Base-by-base conservation (phyloP, 2,113 vertebrate species). In the Pseudopipra pipra region DNA sequence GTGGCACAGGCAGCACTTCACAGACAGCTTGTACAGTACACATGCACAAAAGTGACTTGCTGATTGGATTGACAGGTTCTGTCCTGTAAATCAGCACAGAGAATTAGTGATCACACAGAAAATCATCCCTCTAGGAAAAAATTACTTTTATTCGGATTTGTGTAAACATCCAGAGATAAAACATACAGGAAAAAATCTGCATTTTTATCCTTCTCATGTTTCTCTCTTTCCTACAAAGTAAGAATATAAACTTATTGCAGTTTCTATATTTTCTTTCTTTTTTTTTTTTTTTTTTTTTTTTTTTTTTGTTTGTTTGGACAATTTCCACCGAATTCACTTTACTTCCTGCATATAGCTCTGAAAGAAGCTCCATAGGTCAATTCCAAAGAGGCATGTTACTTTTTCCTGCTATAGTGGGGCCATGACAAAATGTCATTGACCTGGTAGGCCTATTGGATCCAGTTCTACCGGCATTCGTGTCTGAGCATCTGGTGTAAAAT, bases 31-130 rank as follows among this genome's bases (percentile, higher is more conserved):
- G 75, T 68, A 92, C 75, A 95, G 74, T 9, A 61, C 20, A 56
- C 10, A 72, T 0, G 2, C 27, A 83, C 62, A 74, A 90, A 94
- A 94, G 74, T 80, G 66, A 43, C 65, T 91, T 90, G 33, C 44
- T 85, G 88, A 86, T 95, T 86, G 85, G 74, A 96, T 93, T 97
- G 96, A 95, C 94, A 92, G 27, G 7, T 96, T 84, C 88, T 94
- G 91, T 95, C 58, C 93, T 65, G 78, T 83, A 97, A 95, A 91
- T 56, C 67, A 85, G 62, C 87, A 94, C 63, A 94, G 86, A 77
- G 59, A 94, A 85, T 67, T 94, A 93, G 79, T 95, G 89, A 96
- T 93, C 90, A 95, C 94, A 92, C 86, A 89, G 85, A 87, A 97
- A 97, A 87, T 95, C 88, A 96, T 73, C 20, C 52, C 81, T 90